Conservation (phyloP, 2,888 invertebrate genomes). For the Beris morrisii region DNA sequence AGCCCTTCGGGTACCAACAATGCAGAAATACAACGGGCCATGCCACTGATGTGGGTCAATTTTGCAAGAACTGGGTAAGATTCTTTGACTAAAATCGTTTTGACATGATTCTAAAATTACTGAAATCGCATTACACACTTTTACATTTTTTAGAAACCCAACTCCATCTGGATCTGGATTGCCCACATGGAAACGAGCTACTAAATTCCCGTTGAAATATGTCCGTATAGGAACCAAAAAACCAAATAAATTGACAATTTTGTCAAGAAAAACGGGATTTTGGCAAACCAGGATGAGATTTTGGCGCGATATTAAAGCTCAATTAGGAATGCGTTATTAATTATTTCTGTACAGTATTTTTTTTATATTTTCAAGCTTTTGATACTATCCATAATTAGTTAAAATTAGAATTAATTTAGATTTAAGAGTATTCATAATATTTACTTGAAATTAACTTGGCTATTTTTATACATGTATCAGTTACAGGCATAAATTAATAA, state of each 20-base stretch:
- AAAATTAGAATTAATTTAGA: too few relatives aligned
- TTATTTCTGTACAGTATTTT: too few relatives aligned
- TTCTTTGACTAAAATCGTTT: too few relatives aligned
- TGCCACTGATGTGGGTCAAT: conserved; percentile 4
- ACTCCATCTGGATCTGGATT: neutral
- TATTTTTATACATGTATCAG: too few relatives aligned
- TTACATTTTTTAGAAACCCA: neutral
- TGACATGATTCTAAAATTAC: neutral
- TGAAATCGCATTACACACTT: neutral
- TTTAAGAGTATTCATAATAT: too few relatives aligned
- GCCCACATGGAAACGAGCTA: neutral
- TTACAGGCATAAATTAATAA: too few relatives aligned
- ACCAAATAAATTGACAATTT: conserved; percentile 18
- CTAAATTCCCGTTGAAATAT: conserved; percentile 15
- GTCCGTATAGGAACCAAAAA: conserved; percentile 25
- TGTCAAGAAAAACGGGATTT: conserved; percentile 9
- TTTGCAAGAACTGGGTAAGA: conserved; percentile 1
- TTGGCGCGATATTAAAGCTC: conserved; percentile 10
- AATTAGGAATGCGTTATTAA: neutral
- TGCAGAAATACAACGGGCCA: neutral
- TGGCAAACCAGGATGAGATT: neutral
- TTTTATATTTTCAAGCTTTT: too few relatives aligned
- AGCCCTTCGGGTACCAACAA: neutral
- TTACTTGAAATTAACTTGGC: too few relatives aligned
- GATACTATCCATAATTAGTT: too few relatives aligned